These are phyloP conservation scores for Trachops cirrhosus DNA, from an alignment of 2,797 vertebrate species.

Conservation along the genomic window DNA sequence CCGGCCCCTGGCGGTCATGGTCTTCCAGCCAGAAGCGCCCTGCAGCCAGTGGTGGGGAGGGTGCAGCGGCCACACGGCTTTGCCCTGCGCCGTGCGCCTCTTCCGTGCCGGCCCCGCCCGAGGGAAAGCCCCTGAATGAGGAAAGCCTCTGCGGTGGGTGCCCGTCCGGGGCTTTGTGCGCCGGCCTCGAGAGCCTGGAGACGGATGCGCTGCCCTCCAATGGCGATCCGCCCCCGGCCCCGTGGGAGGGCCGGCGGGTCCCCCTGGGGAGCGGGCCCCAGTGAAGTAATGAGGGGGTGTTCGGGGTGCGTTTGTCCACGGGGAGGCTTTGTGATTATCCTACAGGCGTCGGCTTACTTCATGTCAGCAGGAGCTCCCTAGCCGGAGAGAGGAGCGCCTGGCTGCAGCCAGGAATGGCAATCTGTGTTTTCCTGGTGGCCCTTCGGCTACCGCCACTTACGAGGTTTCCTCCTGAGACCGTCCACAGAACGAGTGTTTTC, in stretches of 20 bases:
- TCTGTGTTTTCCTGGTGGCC: not conserved
- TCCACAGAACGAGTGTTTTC: not conserved
- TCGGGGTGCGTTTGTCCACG: not conserved
- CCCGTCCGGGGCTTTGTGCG: not conserved
- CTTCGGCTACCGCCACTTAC: not conserved
- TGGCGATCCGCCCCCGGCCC: too few relatives aligned
- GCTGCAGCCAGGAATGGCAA: not conserved
- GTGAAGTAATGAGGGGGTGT: rapidly evolving
- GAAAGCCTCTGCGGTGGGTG: too few relatives aligned
- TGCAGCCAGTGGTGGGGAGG: not conserved
- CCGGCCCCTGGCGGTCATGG: not conserved
- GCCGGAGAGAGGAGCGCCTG: not conserved
- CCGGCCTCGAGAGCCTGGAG: not conserved
- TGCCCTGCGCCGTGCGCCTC: not conserved
- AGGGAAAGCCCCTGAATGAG: not conserved
- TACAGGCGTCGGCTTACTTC: not conserved
- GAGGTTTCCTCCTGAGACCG: not conserved
- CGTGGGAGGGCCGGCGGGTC: not conserved
- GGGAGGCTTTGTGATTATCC: not conserved
- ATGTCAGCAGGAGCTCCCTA: not conserved
- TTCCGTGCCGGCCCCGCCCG: not conserved
- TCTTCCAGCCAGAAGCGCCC: not conserved
- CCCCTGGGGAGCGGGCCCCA: not conserved
- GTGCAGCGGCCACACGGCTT: not conserved
- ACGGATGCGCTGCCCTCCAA: not conserved